phyloP scores from a whole-genome alignment of 2,888 invertebrate species.

The Pantelozetes paolii region DNA sequence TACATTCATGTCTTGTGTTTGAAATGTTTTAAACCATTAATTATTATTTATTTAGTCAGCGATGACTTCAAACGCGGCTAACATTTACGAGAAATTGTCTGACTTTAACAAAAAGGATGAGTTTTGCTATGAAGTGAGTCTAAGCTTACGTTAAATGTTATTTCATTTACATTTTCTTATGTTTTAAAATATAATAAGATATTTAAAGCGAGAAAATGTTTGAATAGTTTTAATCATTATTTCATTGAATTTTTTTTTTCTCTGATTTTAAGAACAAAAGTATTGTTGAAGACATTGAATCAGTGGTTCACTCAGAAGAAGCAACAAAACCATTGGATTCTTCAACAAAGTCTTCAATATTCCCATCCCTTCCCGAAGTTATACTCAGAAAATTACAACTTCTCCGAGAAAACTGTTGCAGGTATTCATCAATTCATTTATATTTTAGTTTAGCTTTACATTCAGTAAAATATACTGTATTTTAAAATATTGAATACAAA shows the following conservation, averaged over 20 bases:
- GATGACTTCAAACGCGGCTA: neutral
- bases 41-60: neutral
- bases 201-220: no score
- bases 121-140: neutral
- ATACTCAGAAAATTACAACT: constrained; percentile 56
- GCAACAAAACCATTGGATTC: neutral
- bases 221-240: no score
- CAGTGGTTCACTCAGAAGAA: neutral
- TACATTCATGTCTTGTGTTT: neutral
- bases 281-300: neutral
- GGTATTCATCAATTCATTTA: constrained; percentile 40
- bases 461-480: no score
- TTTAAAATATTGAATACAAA: no score
- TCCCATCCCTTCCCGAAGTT: constrained; percentile 56
- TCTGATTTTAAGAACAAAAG: neutral
- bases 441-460: neutral
- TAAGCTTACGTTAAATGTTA: neutral
- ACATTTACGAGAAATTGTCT: constrained; percentile 4
- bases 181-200: no score
- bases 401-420: constrained; percentile 44
- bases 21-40: neutral
- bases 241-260: neutral
- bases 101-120: neutral
- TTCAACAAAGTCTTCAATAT: constrained; percentile 44
- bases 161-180: no score